A percentile compares a stretch with the other conserved stretches of the same genome.
These are phyloP conservation scores for Hecatera dysodea DNA, from an alignment of 2,888 invertebrate genomes.

Conservation along the genomic window DNA sequence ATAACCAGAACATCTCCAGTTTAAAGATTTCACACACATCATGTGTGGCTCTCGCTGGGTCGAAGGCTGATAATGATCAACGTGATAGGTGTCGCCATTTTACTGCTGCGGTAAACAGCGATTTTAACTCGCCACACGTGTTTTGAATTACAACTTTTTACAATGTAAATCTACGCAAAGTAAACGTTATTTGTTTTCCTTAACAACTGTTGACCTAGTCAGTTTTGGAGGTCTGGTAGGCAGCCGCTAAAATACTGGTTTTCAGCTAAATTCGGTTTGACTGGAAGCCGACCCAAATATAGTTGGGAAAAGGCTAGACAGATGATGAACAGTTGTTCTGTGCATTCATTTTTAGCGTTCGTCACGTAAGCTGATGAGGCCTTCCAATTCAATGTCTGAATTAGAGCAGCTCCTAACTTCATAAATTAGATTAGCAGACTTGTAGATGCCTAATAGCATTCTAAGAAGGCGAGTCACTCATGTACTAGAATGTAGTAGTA, in stretches of 20 bases:
- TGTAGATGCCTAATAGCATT: slow-evolving; percentile 34
- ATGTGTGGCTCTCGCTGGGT: slow-evolving; percentile 7
- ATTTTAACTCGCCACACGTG: slow-evolving; percentile 50
- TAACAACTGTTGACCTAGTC: slow-evolving; percentile 16
- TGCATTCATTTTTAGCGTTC: slow-evolving; percentile 14
- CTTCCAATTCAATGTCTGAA: slow-evolving; percentile 17
- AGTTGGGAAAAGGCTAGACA: too few species aligned
- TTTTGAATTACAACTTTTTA: slow-evolving; percentile 44
- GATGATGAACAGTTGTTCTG: too few species aligned
- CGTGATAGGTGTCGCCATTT: slow-evolving; percentile 47
- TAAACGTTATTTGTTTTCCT: slow-evolving; percentile 25
- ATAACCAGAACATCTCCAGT: neutral
- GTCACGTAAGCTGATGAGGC: neutral
- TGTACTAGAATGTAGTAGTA: slow-evolving; percentile 40
- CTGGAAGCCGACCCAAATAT: too few species aligned
- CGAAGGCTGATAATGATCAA: slow-evolving; percentile 43
- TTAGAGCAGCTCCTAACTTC: slow-evolving; percentile 4
- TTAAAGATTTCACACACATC: slow-evolving; percentile 14
- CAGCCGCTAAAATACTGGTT: too few species aligned
- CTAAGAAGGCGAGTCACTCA: slow-evolving; percentile 34
- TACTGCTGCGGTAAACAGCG: slow-evolving; percentile 35
- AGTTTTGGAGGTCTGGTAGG: too few species aligned
- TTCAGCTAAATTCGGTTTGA: too few species aligned
- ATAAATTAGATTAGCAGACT: slow-evolving; percentile 38
- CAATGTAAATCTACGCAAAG: slow-evolving; percentile 29